Percentiles rank a stretch among this genome's conserved stretches.
phyloP scores from a whole-genome alignment of 2,888 invertebrate species.

The Malthinus seriepunctatus region DNA sequence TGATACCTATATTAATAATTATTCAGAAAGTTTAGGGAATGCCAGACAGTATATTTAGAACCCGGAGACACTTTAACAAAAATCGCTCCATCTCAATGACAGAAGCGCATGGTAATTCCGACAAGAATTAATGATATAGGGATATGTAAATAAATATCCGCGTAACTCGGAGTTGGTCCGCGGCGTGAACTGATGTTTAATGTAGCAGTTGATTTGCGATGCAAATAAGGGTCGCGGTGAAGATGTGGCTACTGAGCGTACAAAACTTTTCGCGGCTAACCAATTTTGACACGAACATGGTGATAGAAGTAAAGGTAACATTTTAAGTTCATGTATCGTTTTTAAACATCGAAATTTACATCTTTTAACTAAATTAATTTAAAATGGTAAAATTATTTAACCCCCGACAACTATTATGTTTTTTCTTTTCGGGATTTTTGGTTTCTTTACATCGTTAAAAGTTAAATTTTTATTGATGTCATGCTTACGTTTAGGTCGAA shows the following conservation, averaged over 20 bases:
- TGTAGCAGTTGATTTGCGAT: conserved; percentile 49
- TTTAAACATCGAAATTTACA: too few relatives aligned
- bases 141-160: conserved; percentile 49
- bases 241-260: conserved; percentile 33
- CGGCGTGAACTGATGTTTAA: conserved; percentile 49
- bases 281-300: conserved; percentile 11
- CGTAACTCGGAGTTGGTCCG: conserved; percentile 44
- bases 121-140: conserved; percentile 48
- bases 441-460: too few relatives aligned
- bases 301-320: conserved; percentile 1
- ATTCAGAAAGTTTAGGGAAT: conserved; percentile 26
- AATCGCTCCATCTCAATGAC: conserved; percentile 34
- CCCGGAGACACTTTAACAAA: conserved; percentile 28
- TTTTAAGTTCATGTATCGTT: neutral
- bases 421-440: too few relatives aligned
- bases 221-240: conserved; percentile 39
- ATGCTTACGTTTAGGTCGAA: too few relatives aligned
- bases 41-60: conserved; percentile 29
- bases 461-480: too few relatives aligned
- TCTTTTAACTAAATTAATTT: too few relatives aligned
- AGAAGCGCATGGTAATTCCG: conserved; percentile 44
- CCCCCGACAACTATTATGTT: too few relatives aligned
- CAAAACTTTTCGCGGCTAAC: conserved; percentile 36
- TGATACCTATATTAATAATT: conserved; percentile 19
- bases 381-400: too few relatives aligned